These are phyloP conservation scores for Spilarctia lutea DNA, from an alignment of 2,888 invertebrate genomes.

Conservation along the genomic window DNA sequence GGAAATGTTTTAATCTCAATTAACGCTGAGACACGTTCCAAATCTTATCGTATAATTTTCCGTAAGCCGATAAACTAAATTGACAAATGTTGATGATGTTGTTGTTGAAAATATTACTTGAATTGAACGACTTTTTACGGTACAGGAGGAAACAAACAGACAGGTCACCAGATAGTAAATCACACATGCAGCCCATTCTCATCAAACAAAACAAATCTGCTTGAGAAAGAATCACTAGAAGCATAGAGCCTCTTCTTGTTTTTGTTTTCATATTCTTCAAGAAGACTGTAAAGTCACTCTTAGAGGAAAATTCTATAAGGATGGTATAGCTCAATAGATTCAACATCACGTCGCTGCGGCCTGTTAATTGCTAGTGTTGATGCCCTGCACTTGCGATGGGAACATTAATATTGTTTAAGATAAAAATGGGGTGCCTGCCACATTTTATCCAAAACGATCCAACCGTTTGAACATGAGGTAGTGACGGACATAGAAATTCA, in stretches of 20 bases:
- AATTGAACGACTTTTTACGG: neutral
- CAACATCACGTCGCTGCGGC: no score
- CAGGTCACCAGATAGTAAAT: neutral
- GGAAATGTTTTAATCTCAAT: slow-evolving; percentile 4
- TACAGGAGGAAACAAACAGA: neutral
- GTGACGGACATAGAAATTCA: no score
- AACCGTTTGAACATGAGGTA: no score
- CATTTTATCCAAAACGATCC: no score
- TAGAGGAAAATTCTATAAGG: no score
- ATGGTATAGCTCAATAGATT: no score
- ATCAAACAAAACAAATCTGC: neutral
- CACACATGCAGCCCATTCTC: neutral
- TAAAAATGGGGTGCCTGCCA: neutral
- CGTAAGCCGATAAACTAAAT: neutral
- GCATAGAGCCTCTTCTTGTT: neutral
- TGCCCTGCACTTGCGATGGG: no score
- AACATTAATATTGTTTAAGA: no score
- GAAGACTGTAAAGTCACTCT: no score
- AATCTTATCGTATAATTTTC: neutral
- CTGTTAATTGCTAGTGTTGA: no score
- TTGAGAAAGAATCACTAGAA: neutral
- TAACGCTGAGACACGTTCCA: slow-evolving; percentile 2
- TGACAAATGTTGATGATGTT: neutral
- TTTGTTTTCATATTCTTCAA: neutral
- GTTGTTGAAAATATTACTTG: neutral